Evolutionary conservation across 1,140 invertebrate species (phyloP).

Genomic region (Rhagoletis pomonella): DNA sequence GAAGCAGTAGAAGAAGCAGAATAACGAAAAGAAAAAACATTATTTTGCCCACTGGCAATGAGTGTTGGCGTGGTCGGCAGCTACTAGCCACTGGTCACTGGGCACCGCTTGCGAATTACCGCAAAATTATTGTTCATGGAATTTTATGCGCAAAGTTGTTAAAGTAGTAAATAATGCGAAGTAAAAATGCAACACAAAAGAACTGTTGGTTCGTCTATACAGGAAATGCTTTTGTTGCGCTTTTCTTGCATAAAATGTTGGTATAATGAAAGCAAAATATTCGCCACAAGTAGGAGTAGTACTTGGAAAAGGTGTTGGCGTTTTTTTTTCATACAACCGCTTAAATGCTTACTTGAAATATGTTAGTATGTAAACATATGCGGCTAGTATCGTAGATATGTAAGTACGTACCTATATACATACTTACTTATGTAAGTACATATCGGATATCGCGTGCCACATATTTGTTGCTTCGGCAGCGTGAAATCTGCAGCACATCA

Average conservation of each 20-base stretch:
- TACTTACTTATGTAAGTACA: too few relatives aligned
- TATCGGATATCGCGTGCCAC: too few relatives aligned
- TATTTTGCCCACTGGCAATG: not conserved
- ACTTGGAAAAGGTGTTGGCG: constrained; percentile 24
- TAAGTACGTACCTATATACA: too few relatives aligned
- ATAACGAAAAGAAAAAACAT: too few relatives aligned
- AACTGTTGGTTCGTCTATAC: constrained; percentile 19
- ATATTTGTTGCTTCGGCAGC: too few relatives aligned
- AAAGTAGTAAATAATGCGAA: not conserved
- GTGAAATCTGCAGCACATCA: not conserved
- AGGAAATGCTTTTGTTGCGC: constrained; percentile 33
- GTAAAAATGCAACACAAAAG: constrained; percentile 42
- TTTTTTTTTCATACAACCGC: not conserved
- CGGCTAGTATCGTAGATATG: too few relatives aligned
- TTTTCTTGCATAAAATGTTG: constrained; percentile 7
- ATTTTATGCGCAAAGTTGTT: not conserved
- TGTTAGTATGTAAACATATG: not conserved
- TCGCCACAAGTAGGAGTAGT: not conserved
- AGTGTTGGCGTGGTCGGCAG: constrained; percentile 21
- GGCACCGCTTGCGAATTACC: not conserved
- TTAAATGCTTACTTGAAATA: not conserved
- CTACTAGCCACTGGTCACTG: constrained; percentile 23
- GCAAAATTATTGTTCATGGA: constrained; percentile 39
- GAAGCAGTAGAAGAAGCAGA: not conserved
- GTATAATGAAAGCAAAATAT: not conserved